Percentiles rank a stretch among this genome's conserved stretches.
Evolutionary conservation across 2,797 vertebrate genomes (phyloP).

Genomic region (Kryptolebias ocellatus): DNA sequence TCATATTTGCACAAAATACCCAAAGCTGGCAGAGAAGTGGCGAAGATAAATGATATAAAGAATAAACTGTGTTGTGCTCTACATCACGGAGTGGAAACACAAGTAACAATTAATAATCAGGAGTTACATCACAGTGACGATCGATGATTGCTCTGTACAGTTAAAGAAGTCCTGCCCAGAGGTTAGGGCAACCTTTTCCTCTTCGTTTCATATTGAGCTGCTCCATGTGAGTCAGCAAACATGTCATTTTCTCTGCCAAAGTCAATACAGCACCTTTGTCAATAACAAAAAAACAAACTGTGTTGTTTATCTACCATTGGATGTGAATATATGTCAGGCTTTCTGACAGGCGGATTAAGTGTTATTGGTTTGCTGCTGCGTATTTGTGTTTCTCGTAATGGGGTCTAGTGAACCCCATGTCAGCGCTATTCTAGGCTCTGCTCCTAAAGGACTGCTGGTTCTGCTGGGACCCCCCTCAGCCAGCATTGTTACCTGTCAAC

Average conservation of each 20-base stretch:
- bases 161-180: slow-evolving; percentile 37
- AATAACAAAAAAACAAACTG: slow-evolving; percentile 48
- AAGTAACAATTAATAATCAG: slow-evolving; percentile 39
- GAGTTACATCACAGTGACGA: slow-evolving; percentile 17
- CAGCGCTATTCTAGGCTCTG: slow-evolving; percentile 54
- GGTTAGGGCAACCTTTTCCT: slow-evolving; percentile 35
- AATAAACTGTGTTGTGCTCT: slow-evolving; percentile 33
- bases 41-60: slow-evolving; percentile 29
- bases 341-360: slow-evolving; percentile 38
- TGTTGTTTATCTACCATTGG: slow-evolving; percentile 57
- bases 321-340: slow-evolving; percentile 47
- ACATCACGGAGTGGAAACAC: slow-evolving; percentile 6
- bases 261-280: slow-evolving; percentile 37
- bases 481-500: slow-evolving; percentile 78
- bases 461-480: slow-evolving; percentile 66
- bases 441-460: slow-evolving; percentile 67
- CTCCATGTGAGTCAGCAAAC: slow-evolving; percentile 38
- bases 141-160: slow-evolving; percentile 33
- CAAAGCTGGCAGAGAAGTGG: slow-evolving; percentile 31
- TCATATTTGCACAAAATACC: slow-evolving; percentile 62
- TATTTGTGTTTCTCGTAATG: slow-evolving; percentile 48
- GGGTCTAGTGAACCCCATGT: slow-evolving; percentile 52
- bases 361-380: slow-evolving; percentile 42
- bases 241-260: slow-evolving; percentile 44
- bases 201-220: slow-evolving; percentile 42